phyloP scores from a whole-genome alignment of 2,888 invertebrate genomes.

The Brachyptera risi region DNA sequence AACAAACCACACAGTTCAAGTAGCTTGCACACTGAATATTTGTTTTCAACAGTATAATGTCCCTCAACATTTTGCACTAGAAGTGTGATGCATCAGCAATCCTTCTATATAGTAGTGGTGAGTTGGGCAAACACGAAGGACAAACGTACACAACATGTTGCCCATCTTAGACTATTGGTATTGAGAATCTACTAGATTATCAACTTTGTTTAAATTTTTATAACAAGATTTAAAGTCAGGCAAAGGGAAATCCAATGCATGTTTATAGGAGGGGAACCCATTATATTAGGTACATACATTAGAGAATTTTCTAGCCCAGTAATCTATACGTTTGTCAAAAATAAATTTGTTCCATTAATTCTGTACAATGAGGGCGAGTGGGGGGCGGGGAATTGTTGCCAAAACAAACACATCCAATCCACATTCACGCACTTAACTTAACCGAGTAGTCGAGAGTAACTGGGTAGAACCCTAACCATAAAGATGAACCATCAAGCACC shows the following conservation, averaged over 20 bases:
- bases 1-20: no score
- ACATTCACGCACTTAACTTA: conserved; percentile 12
- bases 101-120: no score
- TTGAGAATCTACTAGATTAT: neutral
- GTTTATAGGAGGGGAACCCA: neutral
- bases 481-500: no score
- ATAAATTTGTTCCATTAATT: conserved; percentile 33
- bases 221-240: conserved; percentile 25
- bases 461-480: no score
- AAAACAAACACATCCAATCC: conserved; percentile 22
- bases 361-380: conserved; percentile 31
- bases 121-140: no score
- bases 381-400: conserved; percentile 12
- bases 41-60: no score
- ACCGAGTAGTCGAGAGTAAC: no score
- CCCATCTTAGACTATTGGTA: no score
- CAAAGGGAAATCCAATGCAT: conserved; percentile 28
- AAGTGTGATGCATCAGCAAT: no score
- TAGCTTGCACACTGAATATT: no score
- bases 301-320: conserved; percentile 30
- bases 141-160: no score
- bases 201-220: conserved; percentile 2
- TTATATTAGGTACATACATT: conserved; percentile 24
- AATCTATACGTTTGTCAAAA: conserved; percentile 34
- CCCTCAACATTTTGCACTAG: no score